These are phyloP conservation scores for Yoshiicerus persimilis DNA, from an alignment of 1,140 invertebrate genomes.

Conservation along the genomic window DNA sequence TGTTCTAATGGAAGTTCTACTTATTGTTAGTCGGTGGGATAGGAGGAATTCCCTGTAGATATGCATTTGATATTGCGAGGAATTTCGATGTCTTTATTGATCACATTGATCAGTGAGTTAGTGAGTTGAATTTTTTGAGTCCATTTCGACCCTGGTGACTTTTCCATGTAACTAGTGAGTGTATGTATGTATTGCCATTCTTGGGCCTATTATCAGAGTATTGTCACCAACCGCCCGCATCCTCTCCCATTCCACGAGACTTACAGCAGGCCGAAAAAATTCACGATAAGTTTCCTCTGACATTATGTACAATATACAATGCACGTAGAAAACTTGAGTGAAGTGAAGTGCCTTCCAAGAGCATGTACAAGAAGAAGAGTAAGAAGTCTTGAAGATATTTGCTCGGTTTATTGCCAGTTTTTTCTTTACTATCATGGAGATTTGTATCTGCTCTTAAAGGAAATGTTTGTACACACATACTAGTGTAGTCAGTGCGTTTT, in stretches of 20 bases:
- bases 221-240: neutral
- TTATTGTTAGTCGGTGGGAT: neutral
- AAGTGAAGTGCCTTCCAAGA: neutral
- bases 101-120: neutral
- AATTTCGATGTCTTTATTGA: constrained; percentile 35
- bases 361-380: neutral
- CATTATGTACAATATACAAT: neutral
- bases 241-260: neutral
- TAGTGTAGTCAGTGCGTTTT: neutral
- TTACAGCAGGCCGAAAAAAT: neutral
- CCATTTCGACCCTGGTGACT: neutral
- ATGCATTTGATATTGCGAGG: neutral
- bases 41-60: neutral
- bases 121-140: neutral
- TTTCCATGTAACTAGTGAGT: neutral
- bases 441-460: neutral
- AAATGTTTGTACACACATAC: neutral
- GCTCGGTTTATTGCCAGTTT: neutral
- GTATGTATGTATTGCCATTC: neutral
- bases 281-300: neutral
- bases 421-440: neutral
- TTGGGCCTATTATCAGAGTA: neutral
- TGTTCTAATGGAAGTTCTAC: neutral
- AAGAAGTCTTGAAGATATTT: neutral
- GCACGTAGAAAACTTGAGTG: neutral